phyloP scores from a whole-genome alignment of 2,113 vertebrate species.

The Caretta caretta region DNA sequence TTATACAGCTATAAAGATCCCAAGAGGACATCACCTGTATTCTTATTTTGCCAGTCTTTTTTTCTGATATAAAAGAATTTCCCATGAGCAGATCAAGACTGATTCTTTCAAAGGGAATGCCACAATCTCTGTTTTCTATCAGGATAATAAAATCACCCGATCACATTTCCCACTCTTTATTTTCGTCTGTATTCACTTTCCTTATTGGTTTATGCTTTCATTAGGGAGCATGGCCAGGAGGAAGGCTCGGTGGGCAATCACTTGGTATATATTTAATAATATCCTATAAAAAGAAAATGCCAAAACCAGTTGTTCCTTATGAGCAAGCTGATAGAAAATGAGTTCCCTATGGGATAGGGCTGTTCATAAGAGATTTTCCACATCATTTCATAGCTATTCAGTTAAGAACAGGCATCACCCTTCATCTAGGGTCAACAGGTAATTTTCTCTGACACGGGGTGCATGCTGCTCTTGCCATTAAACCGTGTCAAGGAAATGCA shows the following conservation, averaged over 20 bases:
- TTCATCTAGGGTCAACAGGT: constrained; percentile 57
- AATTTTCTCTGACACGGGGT: constrained; percentile 61
- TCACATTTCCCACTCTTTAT: background rate
- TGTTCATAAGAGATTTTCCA: constrained; percentile 41
- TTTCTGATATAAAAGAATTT: background rate
- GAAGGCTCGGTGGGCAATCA: background rate
- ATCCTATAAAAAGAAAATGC: constrained; percentile 25
- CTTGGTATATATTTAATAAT: background rate
- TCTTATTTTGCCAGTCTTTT: background rate
- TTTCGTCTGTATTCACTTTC: background rate
- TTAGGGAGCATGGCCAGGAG: background rate
- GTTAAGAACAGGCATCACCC: constrained; percentile 31
- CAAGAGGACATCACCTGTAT: background rate
- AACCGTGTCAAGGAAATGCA: constrained; percentile 30
- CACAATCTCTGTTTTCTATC: background rate
- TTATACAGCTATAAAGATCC: background rate
- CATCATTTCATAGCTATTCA: constrained; percentile 2
- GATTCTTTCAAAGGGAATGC: background rate
- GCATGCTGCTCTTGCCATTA: constrained; percentile 51
- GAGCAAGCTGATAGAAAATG: background rate
- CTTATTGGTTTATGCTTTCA: background rate
- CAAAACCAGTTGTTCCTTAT: background rate
- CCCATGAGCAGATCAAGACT: background rate
- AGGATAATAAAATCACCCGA: background rate
- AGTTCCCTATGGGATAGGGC: background rate